Evolutionary conservation across 2,888 invertebrate genomes (phyloP), one percentile per base, ranked within the genome.

Genomic region (Cheilosia urbana): DNA sequence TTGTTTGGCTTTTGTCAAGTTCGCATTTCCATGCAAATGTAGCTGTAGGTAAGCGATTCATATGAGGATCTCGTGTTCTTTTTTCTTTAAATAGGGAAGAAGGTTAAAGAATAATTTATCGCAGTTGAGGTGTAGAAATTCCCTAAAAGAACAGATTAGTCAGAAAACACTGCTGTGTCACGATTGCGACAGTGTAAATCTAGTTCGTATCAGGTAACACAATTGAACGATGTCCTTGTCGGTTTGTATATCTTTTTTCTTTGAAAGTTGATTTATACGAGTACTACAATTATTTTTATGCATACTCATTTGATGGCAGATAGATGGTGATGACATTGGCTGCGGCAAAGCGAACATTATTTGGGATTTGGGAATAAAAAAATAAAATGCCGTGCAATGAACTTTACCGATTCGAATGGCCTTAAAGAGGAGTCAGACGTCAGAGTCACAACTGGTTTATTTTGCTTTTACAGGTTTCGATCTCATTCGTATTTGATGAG

Each of bases 161-260:
- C 79, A 72, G 68, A 58, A n/a, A 37, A 5, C 53, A 47, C 42
- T 7, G 17, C 17, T 45, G 40, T 65, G 42, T 71, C 63, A 47
- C 58, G 73, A 73, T 62, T 45, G 60, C 11, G 47, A 60, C 60
- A 37, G 15, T 15, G 27, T 27, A 27, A 27, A 47, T 58, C 30
- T 65, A 65, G 71, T 76, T 82, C 76, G 51, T 58, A 71, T 71
- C 81, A 76, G 42, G 69, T 76, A 60, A 21, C 19, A 71, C 30
- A 53, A 65, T 71, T 63, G 57, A 27, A 58, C 17, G 17, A 51
- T 69, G 80, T 76, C 81, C 81, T 68, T 76, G 73, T 21, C n/a
- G 24, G 37, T 11, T 24, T 15, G 9, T 30, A 15, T 21, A 21
- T 30, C 5, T 58, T 27, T 72, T 53, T 37, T 45, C 21, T 27